A percentile compares a stretch with the other conserved stretches of the same genome.
These are phyloP conservation scores for Musca domestica DNA, from an alignment of 1,140 invertebrate species.

Conservation along the genomic window DNA sequence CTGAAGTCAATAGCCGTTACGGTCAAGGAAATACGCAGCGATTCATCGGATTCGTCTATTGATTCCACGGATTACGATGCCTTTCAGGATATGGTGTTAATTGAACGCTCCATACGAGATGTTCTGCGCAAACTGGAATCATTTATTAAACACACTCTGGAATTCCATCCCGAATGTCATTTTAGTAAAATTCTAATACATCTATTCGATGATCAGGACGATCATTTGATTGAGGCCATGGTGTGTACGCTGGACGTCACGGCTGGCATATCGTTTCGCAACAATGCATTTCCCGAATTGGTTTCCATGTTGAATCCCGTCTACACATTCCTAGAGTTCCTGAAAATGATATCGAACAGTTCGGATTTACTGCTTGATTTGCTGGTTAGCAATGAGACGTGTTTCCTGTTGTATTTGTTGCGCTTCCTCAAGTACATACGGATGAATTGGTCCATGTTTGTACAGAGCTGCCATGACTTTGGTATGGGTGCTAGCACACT, in stretches of 20 bases:
- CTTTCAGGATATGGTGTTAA: slow-evolving; percentile 85
- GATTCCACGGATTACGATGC: slow-evolving; percentile 79
- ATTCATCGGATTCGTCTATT: slow-evolving; percentile 77
- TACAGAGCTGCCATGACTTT: slow-evolving; percentile 68
- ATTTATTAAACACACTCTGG: slow-evolving; percentile 76
- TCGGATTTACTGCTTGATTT: slow-evolving; percentile 80
- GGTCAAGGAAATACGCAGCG: slow-evolving; percentile 82
- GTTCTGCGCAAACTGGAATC: slow-evolving; percentile 77
- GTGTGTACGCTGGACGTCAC: slow-evolving; percentile 86
- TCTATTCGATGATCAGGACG: slow-evolving; percentile 86
- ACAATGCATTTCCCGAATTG: slow-evolving; percentile 73
- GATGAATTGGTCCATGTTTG: slow-evolving; percentile 80
- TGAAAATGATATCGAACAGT: slow-evolving; percentile 79
- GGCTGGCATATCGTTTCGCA: slow-evolving; percentile 76
- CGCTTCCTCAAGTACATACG: slow-evolving; percentile 82
- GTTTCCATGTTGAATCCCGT: slow-evolving; percentile 79
- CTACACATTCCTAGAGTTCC: slow-evolving; percentile 79
- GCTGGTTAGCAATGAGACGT: slow-evolving; percentile 87
- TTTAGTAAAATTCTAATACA: slow-evolving; percentile 85
- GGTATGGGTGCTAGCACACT: slow-evolving; percentile 63
- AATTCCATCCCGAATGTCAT: slow-evolving; percentile 83
- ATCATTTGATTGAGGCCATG: slow-evolving; percentile 89
- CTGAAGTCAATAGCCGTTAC: slow-evolving; percentile 86
- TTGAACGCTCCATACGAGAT: slow-evolving; percentile 80
- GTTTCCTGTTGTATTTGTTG: slow-evolving; percentile 82